These are phyloP conservation scores for Limosa lapponica DNA, from an alignment of 2,797 vertebrate species.

Conservation along the genomic window DNA sequence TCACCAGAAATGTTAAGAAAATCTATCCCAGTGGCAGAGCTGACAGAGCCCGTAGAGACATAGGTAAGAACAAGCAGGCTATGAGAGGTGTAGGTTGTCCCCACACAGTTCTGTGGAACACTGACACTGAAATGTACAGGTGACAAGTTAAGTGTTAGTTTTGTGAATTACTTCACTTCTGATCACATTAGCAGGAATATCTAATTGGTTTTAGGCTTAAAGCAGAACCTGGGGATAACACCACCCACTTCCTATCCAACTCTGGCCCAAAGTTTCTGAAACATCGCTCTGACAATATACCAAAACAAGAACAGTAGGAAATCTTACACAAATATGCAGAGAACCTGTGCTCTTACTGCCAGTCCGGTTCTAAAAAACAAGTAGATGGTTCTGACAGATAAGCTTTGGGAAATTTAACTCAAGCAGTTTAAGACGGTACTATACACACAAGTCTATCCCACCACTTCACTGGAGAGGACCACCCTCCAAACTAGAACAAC, in stretches of 20 bases:
- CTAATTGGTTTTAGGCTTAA: background rate
- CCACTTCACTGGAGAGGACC: background rate
- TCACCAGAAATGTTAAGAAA: background rate
- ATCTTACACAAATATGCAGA: background rate
- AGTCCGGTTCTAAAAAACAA: background rate
- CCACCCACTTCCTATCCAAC: background rate
- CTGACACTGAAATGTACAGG: background rate
- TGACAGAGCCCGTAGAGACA: background rate
- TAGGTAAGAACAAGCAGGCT: background rate
- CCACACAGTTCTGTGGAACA: background rate
- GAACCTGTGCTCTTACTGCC: background rate
- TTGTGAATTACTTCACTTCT: slow-evolving; percentile 9
- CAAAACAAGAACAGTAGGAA: background rate
- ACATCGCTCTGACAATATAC: background rate
- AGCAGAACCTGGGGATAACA: background rate
- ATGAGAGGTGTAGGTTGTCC: background rate
- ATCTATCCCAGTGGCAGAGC: background rate
- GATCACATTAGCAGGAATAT: background rate
- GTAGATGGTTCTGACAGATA: background rate
- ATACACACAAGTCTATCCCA: background rate
- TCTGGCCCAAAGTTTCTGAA: background rate
- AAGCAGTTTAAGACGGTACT: background rate
- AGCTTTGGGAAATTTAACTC: background rate
- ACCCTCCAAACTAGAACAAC: background rate
- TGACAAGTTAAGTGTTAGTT: slow-evolving; percentile 31